Conservation (phyloP, 2,888 invertebrate species). For the Phaonia tiefii region DNA sequence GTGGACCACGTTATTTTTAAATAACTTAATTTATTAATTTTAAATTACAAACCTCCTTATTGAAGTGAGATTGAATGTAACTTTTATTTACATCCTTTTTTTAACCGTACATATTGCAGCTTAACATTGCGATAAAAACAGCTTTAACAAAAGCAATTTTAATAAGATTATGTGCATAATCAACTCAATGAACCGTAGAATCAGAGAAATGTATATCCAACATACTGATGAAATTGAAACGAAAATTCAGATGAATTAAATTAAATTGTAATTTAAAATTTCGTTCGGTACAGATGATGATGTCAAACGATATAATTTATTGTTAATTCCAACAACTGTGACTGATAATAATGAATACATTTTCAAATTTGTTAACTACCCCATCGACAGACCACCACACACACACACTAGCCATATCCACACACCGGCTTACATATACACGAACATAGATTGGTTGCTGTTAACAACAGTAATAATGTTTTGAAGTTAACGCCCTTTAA, state of each 20-base stretch:
- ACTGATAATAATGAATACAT: slow-evolving; percentile 25
- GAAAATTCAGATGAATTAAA: neutral
- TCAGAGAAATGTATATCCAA: neutral
- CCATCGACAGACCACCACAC: neutral
- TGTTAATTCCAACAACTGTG: slow-evolving; percentile 11
- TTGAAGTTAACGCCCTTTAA: slow-evolving; percentile 33
- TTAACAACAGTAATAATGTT: slow-evolving; percentile 33
- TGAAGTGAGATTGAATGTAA: too few relatives aligned
- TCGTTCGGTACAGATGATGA: neutral
- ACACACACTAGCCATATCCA: neutral
- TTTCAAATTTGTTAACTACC: slow-evolving; percentile 30
- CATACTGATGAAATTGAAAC: neutral
- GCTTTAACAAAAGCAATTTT: neutral
- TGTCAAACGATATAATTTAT: slow-evolving; percentile 20
- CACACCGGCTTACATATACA: neutral
- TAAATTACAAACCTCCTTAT: too few relatives aligned
- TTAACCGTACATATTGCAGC: too few relatives aligned
- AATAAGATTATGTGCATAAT: slow-evolving; percentile 8
- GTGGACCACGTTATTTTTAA: too few relatives aligned
- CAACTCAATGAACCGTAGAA: neutral
- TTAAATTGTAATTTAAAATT: slow-evolving; percentile 1
- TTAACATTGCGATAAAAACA: neutral
- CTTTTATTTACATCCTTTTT: too few relatives aligned
- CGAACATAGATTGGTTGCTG: slow-evolving; percentile 6
- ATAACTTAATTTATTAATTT: too few relatives aligned